phyloP scores from a whole-genome alignment of 2,113 vertebrate genomes.

The Forbesichthys papilliferus region DNA sequence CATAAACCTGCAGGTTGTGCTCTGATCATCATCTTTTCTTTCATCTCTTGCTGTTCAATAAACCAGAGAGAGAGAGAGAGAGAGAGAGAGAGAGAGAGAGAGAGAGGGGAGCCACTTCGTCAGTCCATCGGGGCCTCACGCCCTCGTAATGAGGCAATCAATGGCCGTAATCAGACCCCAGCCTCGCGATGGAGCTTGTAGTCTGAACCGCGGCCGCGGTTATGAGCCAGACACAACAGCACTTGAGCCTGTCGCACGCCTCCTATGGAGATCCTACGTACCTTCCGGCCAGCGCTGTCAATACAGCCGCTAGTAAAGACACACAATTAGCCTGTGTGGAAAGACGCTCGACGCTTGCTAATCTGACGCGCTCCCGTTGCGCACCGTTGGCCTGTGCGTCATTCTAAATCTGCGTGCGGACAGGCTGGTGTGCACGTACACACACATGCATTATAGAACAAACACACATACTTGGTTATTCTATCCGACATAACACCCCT shows the following conservation, averaged over 20 bases:
- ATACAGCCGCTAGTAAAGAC: conserved; percentile 65
- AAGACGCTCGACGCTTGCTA: no score
- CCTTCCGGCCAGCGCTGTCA: conserved; percentile 52
- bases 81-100: conserved; percentile 10
- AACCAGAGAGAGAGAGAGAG: neutral
- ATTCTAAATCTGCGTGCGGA: no score
- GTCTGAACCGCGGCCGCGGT: conserved; percentile 31
- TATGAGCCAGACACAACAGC: conserved; percentile 46
- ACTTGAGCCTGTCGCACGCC: conserved; percentile 48
- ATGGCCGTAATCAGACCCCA: conserved; percentile 62
- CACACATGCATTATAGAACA: no score
- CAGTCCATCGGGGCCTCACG: conserved; percentile 43
- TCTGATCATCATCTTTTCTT: conserved; percentile 56
- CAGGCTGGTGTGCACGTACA: no score
- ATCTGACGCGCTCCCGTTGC: no score
- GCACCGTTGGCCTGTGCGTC: no score
- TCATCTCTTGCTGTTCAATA: conserved; percentile 40
- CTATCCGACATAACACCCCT: no score
- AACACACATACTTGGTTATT: no score
- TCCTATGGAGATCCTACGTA: conserved; percentile 29
- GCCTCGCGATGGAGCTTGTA: conserved; percentile 35
- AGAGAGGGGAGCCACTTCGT: conserved; percentile 27
- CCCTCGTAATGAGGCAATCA: conserved; percentile 70
- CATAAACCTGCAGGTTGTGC: conserved; percentile 7
- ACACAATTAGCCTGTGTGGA: neutral